Conservation (phyloP, 1,140 invertebrate genomes). For the Xylocopa sonorina region DNA sequence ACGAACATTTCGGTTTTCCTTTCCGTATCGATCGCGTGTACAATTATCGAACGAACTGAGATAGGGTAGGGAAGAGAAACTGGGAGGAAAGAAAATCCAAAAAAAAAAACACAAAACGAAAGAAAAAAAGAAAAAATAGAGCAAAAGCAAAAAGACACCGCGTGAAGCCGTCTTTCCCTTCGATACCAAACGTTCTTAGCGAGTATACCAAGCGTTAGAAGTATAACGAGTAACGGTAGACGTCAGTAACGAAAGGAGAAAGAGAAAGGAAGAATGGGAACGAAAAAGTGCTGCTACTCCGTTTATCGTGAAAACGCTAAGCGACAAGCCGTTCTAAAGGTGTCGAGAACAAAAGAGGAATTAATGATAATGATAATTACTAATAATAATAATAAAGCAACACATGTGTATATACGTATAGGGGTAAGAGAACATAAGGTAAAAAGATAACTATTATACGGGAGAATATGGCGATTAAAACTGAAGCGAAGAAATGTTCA, state of each 20-base stretch:
- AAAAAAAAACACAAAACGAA: no score
- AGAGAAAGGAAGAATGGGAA: constrained; percentile 40
- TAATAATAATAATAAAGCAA: not conserved
- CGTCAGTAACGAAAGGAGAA: constrained; percentile 18
- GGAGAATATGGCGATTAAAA: constrained; percentile 2
- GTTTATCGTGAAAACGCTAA: constrained; percentile 5
- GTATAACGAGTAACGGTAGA: constrained; percentile 2
- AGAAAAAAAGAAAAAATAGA: not conserved
- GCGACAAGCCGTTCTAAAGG: constrained; percentile 44
- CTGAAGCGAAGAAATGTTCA: constrained; percentile 18
- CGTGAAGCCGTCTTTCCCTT: constrained; percentile 68
- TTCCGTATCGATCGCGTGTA: constrained; percentile 9
- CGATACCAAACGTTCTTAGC: constrained; percentile 56
- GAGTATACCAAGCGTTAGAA: constrained; percentile 54
- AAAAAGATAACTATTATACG: not conserved
- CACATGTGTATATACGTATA: constrained; percentile 25
- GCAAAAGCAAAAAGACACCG: not conserved
- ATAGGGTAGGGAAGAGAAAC: constrained; percentile 4
- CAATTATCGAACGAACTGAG: constrained; percentile 34
- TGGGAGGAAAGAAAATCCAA: no score
- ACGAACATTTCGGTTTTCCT: constrained; percentile 6
- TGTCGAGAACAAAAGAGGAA: constrained; percentile 7
- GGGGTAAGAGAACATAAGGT: not conserved
- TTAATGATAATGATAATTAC: not conserved
- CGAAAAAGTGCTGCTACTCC: constrained; percentile 21